Evolutionary conservation across 2,113 vertebrate species (phyloP).

Genomic region (Elaphurus davidianus): DNA sequence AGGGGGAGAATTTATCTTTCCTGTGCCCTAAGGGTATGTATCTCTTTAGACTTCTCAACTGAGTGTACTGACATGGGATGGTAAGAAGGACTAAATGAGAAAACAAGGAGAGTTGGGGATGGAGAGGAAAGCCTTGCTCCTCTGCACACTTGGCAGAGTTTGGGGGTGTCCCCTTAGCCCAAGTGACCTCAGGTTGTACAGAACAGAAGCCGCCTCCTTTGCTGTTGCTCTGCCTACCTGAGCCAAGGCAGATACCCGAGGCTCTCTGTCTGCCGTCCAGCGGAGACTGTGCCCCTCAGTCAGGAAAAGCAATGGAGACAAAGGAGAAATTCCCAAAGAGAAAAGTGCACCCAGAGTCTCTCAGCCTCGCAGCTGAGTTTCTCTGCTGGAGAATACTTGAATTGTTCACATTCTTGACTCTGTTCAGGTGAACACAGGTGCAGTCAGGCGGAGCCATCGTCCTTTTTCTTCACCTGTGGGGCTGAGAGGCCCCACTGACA

Average conservation of each 20-base stretch:
- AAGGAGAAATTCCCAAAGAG: not conserved
- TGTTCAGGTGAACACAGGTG: conserved; percentile 80
- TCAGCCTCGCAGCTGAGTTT: conserved; percentile 22
- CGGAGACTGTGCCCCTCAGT: not conserved
- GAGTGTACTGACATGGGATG: not conserved
- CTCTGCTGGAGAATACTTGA: conserved; percentile 72
- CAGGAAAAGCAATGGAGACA: not conserved
- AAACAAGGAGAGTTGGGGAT: not conserved
- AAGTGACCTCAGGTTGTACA: not conserved
- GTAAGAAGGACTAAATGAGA: not conserved
- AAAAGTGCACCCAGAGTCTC: conserved; percentile 26
- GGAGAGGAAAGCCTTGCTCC: not conserved
- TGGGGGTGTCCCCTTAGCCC: not conserved
- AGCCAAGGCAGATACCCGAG: not conserved
- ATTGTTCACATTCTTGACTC: conserved; percentile 82
- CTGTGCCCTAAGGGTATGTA: not conserved
- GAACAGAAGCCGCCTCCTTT: not conserved
- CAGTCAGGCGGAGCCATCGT: conserved; percentile 33
- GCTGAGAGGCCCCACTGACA: conserved; percentile 16
- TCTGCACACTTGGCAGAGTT: not conserved
- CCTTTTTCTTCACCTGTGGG: conserved; percentile 56
- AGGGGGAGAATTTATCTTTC: not conserved
- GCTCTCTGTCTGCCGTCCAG: not conserved
- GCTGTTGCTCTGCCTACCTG: not conserved
- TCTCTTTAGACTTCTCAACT: conserved; percentile 5